Percentiles rank a stretch among this genome's conserved stretches.
Conservation (phyloP, 2,888 invertebrate genomes). For the Oscheius sp. region DNA sequence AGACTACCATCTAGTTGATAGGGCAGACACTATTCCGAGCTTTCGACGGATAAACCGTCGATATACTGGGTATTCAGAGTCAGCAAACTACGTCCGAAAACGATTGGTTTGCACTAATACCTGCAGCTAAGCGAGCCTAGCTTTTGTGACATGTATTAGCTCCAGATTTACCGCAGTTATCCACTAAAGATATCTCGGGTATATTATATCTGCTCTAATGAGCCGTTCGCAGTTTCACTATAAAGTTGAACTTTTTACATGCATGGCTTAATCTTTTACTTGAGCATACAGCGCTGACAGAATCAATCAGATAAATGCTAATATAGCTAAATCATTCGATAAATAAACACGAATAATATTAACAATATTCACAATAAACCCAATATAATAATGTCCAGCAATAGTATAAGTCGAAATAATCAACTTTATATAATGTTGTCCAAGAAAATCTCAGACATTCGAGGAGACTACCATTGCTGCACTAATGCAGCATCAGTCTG, state of each 20-base stretch:
- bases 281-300: conserved; percentile 74
- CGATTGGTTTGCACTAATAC: conserved; percentile 79
- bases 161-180: conserved; percentile 81
- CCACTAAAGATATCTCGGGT: conserved; percentile 76
- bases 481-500: too few relatives aligned
- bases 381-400: too few relatives aligned
- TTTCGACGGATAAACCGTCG: conserved; percentile 72
- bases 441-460: too few relatives aligned
- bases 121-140: conserved; percentile 75
- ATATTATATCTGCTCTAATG: conserved; percentile 74
- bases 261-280: conserved; percentile 82
- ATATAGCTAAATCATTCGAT: too few relatives aligned
- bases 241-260: conserved; percentile 79
- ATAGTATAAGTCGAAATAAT: too few relatives aligned
- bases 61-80: conserved; percentile 74
- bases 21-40: conserved; percentile 80
- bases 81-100: conserved; percentile 69
- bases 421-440: too few relatives aligned
- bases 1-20: conserved; percentile 82
- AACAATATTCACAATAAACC: too few relatives aligned
- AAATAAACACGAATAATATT: too few relatives aligned
- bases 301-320: too few relatives aligned
- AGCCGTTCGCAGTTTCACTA: conserved; percentile 74
- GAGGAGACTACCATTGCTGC: too few relatives aligned
- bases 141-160: conserved; percentile 79